phyloP scores from a whole-genome alignment of 2,797 vertebrate species.

The Rhodeus uyekii region DNA sequence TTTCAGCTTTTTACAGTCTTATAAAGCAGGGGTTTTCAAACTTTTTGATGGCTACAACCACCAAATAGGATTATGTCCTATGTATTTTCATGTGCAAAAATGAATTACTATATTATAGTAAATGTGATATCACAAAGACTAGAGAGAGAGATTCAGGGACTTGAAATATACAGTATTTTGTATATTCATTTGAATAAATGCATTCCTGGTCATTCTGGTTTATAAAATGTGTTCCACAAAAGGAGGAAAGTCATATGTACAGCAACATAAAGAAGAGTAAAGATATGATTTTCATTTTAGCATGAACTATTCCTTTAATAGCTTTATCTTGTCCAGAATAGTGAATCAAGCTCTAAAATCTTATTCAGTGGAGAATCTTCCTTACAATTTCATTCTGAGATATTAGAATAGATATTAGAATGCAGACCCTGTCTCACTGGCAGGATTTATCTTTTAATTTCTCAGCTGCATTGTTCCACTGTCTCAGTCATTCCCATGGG shows the following conservation, averaged over 20 bases:
- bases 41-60: background rate
- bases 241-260: background rate
- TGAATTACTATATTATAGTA: too few relatives aligned
- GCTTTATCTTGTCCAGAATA: constrained; percentile 10
- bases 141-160: too few relatives aligned
- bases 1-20: background rate
- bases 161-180: too few relatives aligned
- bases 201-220: too few relatives aligned
- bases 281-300: background rate
- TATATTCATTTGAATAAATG: too few relatives aligned
- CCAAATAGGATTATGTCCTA: background rate
- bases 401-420: constrained; percentile 51
- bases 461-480: constrained; percentile 35
- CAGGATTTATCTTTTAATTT: constrained; percentile 57
- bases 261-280: background rate
- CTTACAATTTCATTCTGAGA: constrained; percentile 44
- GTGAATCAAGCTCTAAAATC: constrained; percentile 25
- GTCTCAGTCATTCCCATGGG: constrained; percentile 40
- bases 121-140: too few relatives aligned
- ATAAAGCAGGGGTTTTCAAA: background rate
- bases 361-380: constrained; percentile 18
- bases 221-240: background rate
- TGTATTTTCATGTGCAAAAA: background rate
- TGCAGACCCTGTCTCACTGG: constrained; percentile 45
- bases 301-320: constrained; percentile 13